phyloP scores from a whole-genome alignment of 2,888 invertebrate genomes.

The Tetramorium bicarinatum region DNA sequence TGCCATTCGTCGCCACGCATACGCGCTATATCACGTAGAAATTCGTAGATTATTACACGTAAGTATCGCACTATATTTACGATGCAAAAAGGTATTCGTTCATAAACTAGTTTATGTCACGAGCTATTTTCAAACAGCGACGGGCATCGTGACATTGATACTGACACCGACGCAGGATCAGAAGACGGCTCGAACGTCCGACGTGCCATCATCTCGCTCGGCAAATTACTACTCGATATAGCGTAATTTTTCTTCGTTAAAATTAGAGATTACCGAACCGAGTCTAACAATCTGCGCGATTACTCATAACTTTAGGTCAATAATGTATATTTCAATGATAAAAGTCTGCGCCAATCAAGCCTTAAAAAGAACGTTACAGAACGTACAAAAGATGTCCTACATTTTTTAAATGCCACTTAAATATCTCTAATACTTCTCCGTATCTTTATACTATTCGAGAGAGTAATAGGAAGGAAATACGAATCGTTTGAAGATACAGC shows the following conservation, averaged over 20 bases:
- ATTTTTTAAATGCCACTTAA: constrained; percentile 1
- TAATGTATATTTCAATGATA: not conserved
- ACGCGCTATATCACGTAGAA: constrained; percentile 54
- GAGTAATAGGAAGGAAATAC: not conserved
- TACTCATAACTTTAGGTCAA: constrained; percentile 21
- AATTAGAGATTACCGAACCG: constrained; percentile 16
- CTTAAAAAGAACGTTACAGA: not conserved
- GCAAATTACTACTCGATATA: constrained; percentile 15
- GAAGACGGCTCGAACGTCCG: constrained; percentile 13
- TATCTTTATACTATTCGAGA: not conserved
- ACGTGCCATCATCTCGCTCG: constrained; percentile 10
- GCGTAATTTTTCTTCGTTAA: constrained; percentile 1
- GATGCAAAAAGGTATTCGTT: constrained; percentile 49
- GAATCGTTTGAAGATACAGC: constrained; percentile 15
- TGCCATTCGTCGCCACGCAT: constrained; percentile 48
- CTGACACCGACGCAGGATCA: constrained; percentile 34
- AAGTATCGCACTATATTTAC: constrained; percentile 44
- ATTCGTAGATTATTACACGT: constrained; percentile 59
- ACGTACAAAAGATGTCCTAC: not conserved
- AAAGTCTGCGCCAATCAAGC: constrained; percentile 3
- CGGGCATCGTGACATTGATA: constrained; percentile 30
- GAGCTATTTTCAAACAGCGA: constrained; percentile 12
- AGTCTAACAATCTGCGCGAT: constrained; percentile 19
- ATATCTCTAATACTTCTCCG: not conserved
- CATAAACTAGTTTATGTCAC: constrained; percentile 18